These are phyloP conservation scores for Argentina silus DNA, from an alignment of 2,797 vertebrate species.

Conservation along the genomic window DNA sequence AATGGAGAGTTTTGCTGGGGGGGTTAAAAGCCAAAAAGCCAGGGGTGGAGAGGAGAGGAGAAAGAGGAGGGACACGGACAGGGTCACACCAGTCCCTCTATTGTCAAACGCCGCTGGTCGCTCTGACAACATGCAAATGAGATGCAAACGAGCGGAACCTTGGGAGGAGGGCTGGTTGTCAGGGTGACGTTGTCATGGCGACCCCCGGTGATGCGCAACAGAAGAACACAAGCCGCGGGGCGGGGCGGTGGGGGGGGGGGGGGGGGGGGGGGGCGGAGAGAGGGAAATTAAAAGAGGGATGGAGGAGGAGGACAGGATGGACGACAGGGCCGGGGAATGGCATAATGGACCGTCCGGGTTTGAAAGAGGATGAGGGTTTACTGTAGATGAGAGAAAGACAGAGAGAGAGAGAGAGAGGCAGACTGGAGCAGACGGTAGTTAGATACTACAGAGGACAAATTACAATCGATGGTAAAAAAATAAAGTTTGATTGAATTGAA, in stretches of 20 bases:
- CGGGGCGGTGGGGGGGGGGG: constrained; percentile 35
- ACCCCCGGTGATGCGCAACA: constrained; percentile 63
- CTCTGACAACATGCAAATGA: constrained; percentile 81
- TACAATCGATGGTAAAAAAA: too few species aligned
- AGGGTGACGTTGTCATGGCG: constrained; percentile 78
- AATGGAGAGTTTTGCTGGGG: constrained; percentile 11
- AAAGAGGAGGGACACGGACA: constrained; percentile 18
- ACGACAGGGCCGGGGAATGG: background rate
- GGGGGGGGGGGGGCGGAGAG: constrained; percentile 20
- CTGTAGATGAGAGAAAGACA: constrained; percentile 26
- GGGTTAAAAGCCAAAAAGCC: constrained; percentile 17
- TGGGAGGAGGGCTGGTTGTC: constrained; percentile 65
- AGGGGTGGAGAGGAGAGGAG: constrained; percentile 11
- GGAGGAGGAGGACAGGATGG: background rate
- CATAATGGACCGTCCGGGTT: background rate
- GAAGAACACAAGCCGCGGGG: constrained; percentile 39
- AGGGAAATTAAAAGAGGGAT: constrained; percentile 6
- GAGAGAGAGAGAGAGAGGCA: constrained; percentile 49
- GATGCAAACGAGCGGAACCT: constrained; percentile 77
- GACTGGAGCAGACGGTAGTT: background rate
- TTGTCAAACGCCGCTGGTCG: constrained; percentile 72
- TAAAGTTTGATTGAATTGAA: too few species aligned
- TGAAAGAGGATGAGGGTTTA: background rate
- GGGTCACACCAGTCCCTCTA: constrained; percentile 59
- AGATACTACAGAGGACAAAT: too few species aligned